Evolutionary conservation across 2,113 vertebrate species (phyloP).

Genomic region (Silurus meridionalis): DNA sequence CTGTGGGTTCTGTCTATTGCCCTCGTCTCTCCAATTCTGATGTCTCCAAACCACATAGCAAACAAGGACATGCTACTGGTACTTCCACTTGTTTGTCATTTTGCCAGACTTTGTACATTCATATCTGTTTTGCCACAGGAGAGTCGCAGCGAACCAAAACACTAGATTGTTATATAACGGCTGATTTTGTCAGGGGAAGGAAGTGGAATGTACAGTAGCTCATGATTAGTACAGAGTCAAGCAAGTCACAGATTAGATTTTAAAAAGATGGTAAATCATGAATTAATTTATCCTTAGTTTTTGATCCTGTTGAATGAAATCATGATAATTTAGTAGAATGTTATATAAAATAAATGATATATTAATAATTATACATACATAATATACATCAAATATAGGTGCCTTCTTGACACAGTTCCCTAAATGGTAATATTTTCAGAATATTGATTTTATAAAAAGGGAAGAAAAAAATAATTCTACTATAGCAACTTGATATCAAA

Average conservation of each 20-base stretch:
- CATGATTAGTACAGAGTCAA: conserved; percentile 12
- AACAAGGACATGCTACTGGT: conserved; percentile 19
- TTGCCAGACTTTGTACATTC: not conserved
- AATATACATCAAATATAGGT: conserved; percentile 44
- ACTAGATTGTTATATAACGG: conserved; percentile 20
- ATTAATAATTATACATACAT: not conserved
- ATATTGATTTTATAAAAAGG: not conserved
- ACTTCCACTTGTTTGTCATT: conserved; percentile 34
- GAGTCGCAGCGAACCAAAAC: conserved; percentile 36
- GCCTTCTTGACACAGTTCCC: conserved; percentile 59
- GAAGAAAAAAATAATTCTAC: not conserved
- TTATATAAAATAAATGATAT: not conserved
- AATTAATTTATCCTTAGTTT: conserved; percentile 8
- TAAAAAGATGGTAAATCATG: not conserved
- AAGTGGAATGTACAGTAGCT: conserved; percentile 45
- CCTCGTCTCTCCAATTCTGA: not conserved
- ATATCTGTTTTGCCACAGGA: conserved; percentile 36
- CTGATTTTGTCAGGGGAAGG: conserved; percentile 17
- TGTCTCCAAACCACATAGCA: not conserved
- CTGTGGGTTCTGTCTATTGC: not conserved
- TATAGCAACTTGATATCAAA: conserved; percentile 34
- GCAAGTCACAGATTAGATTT: conserved; percentile 15
- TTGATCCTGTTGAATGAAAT: conserved; percentile 18
- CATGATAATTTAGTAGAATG: conserved; percentile 21
- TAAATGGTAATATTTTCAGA: conserved; percentile 20